Evolutionary conservation across 2,797 vertebrate genomes (phyloP).

Genomic region (Eulemur albifrons): DNA sequence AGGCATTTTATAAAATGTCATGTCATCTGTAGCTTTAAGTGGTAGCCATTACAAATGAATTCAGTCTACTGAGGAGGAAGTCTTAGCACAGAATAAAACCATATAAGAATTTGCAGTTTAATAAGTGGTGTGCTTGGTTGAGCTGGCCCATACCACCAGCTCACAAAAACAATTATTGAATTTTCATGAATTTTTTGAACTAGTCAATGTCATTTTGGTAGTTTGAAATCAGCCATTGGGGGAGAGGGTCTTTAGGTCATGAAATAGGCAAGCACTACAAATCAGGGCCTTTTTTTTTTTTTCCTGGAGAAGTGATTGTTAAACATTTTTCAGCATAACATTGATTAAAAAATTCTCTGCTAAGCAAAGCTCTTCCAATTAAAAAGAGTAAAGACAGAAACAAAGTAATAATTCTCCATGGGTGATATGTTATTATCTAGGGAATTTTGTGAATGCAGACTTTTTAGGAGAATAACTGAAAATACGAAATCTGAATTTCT

Average conservation of each 20-base stretch:
- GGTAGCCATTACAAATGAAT: background rate
- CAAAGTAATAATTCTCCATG: constrained; percentile 21
- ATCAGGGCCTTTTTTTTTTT: background rate
- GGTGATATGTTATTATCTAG: background rate
- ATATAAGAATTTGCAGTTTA: background rate
- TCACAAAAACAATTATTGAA: background rate
- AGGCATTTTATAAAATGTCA: constrained; percentile 36
- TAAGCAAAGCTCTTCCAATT: background rate
- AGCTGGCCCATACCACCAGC: background rate
- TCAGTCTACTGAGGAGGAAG: background rate
- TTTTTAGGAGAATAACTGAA: constrained; percentile 31
- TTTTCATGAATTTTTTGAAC: constrained; percentile 11
- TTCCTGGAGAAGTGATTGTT: background rate
- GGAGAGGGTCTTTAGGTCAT: background rate
- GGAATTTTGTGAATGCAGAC: constrained; percentile 22
- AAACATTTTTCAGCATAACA: constrained; percentile 14
- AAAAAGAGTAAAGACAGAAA: constrained; percentile 22
- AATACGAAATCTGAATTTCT: constrained; percentile 35
- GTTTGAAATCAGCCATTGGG: background rate
- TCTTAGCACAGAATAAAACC: constrained; percentile 6
- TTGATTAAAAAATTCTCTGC: constrained; percentile 25
- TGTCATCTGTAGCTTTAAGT: constrained; percentile 24
- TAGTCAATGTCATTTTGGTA: background rate
- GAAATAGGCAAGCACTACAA: background rate
- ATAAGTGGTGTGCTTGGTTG: background rate